These are phyloP conservation scores for Mirounga angustirostris DNA, from an alignment of 2,113 vertebrate genomes.

Conservation along the genomic window DNA sequence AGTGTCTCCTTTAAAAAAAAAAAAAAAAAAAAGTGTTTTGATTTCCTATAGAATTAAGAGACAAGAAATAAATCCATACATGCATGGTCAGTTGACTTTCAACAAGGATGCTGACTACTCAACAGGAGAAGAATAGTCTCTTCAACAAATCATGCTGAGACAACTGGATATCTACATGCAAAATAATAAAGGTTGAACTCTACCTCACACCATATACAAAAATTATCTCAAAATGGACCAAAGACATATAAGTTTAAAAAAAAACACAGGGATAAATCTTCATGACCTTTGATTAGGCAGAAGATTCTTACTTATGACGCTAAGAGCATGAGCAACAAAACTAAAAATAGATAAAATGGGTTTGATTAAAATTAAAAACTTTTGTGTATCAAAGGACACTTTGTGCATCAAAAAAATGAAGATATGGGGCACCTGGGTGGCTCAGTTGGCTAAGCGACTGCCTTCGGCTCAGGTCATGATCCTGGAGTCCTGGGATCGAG, in stretches of 20 bases:
- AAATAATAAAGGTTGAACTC: not conserved
- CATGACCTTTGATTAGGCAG: not conserved
- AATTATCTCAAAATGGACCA: not conserved
- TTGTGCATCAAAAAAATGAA: not conserved
- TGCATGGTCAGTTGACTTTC: not conserved
- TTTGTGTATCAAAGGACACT: constrained; percentile 7
- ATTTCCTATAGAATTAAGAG: constrained; percentile 3
- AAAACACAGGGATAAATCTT: not conserved
- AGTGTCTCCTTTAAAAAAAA: not conserved
- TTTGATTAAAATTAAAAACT: constrained; percentile 13
- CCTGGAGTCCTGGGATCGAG: too few relatives aligned
- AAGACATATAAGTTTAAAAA: not conserved
- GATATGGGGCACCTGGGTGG: not conserved
- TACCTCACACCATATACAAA: not conserved
- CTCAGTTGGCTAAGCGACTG: too few relatives aligned
- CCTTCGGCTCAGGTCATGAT: too few relatives aligned
- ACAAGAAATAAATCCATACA: not conserved
- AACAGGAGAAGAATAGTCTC: not conserved
- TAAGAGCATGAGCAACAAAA: not conserved
- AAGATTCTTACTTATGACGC: not conserved
- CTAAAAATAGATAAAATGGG: constrained; percentile 21
- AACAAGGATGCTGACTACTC: not conserved
- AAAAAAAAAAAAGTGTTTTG: not conserved
- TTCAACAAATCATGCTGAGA: not conserved
- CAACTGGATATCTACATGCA: not conserved